Evolutionary conservation across 2,888 invertebrate genomes (phyloP), one percentile per base, ranked within the genome.

Genomic region (Plagodis dolabraria): DNA sequence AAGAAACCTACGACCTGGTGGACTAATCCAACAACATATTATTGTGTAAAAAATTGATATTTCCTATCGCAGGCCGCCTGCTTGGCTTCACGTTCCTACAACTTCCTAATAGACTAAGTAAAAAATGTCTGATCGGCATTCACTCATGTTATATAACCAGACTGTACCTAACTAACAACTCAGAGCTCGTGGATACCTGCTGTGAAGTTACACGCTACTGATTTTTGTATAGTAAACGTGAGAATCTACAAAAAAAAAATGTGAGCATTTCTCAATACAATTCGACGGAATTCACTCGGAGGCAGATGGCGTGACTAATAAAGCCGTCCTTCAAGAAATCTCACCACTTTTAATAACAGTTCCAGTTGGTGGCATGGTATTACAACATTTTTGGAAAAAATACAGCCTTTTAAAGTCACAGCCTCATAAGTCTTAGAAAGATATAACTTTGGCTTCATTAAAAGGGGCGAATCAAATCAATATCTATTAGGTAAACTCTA

Each of bases 261-360:
- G 9, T 56, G 42, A 53, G 34, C 43, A 54, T 54, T 51, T 48
- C 55, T 55, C 55, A 59, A 62, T 54, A 51, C 50, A 63, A 42
- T 44, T 22, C 38, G 50, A 22, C 46, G 53, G 56, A 53, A 60
- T 50, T 43, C 44, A 54, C 53, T 57, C 42, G 49, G 50, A 65
- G 60, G 67, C 67, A 69, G 45, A 60, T 47, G 56, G 63, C 70
- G 70, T 77, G 71, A 72, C 77, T 73, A 74, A 73, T 69, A 69
- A 70, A 69, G 63, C 60, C 60, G 71, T 73, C 74, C 69, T 73
- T 72, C 69, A 45, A 56, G 33, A 67, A 66, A 47, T 52, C 51
- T 47, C 9, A 33, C 42, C 43, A 22, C 12, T 11, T 52, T 51
- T 47, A 33, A 8, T 42, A 42, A 49, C 44, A 22, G 34, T 33